These are phyloP conservation scores for Apamea sordens DNA, from an alignment of 2,888 invertebrate species.

Conservation along the genomic window DNA sequence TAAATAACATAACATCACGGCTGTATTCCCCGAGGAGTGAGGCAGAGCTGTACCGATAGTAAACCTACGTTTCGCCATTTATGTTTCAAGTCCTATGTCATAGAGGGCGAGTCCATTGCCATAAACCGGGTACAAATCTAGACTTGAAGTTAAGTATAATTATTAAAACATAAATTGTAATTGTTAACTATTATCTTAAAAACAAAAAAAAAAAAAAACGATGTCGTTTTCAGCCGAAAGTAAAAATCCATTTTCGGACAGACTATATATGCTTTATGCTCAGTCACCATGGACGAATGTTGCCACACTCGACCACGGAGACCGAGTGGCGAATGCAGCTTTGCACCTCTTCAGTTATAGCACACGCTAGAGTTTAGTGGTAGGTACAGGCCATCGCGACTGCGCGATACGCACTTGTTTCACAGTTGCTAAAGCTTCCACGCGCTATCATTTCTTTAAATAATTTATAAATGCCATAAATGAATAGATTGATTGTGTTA, in stretches of 20 bases:
- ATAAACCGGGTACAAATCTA: background rate
- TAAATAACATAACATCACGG: background rate
- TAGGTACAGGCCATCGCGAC: conserved; percentile 15
- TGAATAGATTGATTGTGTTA: no score
- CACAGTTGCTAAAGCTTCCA: conserved; percentile 13
- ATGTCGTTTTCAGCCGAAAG: background rate
- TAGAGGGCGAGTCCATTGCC: background rate
- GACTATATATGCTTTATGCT: background rate
- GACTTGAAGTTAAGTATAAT: background rate
- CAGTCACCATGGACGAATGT: conserved; percentile 41
- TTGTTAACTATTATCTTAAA: background rate
- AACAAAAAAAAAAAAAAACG: background rate
- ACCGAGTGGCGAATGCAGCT: conserved; percentile 12
- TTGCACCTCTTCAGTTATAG: background rate
- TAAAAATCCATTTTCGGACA: background rate
- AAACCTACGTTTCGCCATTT: background rate
- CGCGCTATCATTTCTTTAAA: background rate
- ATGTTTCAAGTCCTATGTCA: background rate
- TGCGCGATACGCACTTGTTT: conserved; percentile 15
- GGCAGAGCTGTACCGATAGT: background rate
- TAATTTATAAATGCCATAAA: conserved; percentile 2
- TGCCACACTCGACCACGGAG: conserved; percentile 11
- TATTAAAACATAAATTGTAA: background rate
- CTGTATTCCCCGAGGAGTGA: background rate
- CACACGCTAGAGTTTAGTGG: background rate